Base-by-base conservation (phyloP, 1,140 invertebrate species). In the Vanessa atalanta region DNA sequence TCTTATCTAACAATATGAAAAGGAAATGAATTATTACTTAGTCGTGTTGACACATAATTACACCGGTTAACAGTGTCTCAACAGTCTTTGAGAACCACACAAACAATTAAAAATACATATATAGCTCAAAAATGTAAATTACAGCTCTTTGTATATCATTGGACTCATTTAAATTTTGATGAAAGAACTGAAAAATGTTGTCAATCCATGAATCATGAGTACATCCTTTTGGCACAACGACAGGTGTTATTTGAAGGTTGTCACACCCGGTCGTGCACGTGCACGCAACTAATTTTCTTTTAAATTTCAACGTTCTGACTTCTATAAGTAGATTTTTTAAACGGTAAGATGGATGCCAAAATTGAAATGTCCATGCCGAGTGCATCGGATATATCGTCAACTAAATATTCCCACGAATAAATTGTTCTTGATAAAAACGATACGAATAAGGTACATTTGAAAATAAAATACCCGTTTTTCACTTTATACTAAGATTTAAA, bases 151-250 rank as follows among this genome's bases (percentile, higher is more conserved):
- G 37, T 43, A 43, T 9, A 9, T 43, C 37, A 31, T 31, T 31
- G 26, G 26, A 31, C 26, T 31, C 37, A 9, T 9, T 43, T 9
- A 43, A 55, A 57, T 57, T 57, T 57, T 57, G 6, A 23, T 26
- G 55, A 9, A 57, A 57, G 15, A 53, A 57, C 11, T 31, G 20
- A 57, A 57, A 16, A 12, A 57, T 26, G 23, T 26, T 2, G 9
- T 26, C 55, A 57, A 57, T 26, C 55, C 20, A 15, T 53, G n/a
- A 53, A 20, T 53, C 50, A 16, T 9, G 7, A 53, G 50, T 6
- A n/a, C n/a, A 53, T n/a, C 50, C 50, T 53, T 57, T 57, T 57
- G 55, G 55, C 16, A 57, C 11, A 57, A 23, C 8, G 23, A 57
- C 20, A 57, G 37, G 20, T 57, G 16, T 26, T n/a, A n/a, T 57